Conservation (phyloP, 1,140 invertebrate species). For the Drosophila sp. region DNA sequence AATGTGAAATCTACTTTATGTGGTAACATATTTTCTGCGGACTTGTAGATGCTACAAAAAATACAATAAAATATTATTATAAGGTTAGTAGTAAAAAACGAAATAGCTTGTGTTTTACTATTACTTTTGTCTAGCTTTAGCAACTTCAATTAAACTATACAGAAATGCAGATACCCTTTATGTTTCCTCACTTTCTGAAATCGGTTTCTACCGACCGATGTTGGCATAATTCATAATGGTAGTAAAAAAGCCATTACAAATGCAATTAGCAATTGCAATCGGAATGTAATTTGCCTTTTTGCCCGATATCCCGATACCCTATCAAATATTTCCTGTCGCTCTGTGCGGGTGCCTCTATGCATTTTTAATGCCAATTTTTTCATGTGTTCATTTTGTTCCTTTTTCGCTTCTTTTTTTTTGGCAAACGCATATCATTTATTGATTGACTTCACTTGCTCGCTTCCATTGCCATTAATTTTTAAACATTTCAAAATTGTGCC, state of each 20-base stretch:
- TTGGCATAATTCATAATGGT: not conserved
- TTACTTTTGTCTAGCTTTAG: too few relatives aligned
- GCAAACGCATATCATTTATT: constrained; percentile 56
- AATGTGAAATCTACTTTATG: too few relatives aligned
- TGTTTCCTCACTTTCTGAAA: too few relatives aligned
- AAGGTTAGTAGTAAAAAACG: too few relatives aligned
- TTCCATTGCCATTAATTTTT: constrained; percentile 63
- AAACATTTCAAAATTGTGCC: constrained; percentile 68
- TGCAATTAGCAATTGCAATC: constrained; percentile 35
- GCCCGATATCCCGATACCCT: not conserved
- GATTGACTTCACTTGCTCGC: constrained; percentile 44
- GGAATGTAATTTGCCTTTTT: constrained; percentile 23
- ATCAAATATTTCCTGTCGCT: not conserved
- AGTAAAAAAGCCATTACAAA: constrained; percentile 22
- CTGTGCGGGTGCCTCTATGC: constrained; percentile 17
- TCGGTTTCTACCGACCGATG: too few relatives aligned
- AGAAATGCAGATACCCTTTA: too few relatives aligned
- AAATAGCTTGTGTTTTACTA: too few relatives aligned
- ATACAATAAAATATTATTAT: too few relatives aligned
- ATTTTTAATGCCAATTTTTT: constrained; percentile 47
- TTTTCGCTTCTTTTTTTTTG: not conserved
- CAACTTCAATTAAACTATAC: too few relatives aligned
- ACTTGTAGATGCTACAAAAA: too few relatives aligned
- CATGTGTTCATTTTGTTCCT: not conserved
- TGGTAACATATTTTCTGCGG: too few relatives aligned